Evolutionary conservation across 2,888 invertebrate species (phyloP), one percentile per base, ranked within the genome.

Genomic region (Troides aeacus): DNA sequence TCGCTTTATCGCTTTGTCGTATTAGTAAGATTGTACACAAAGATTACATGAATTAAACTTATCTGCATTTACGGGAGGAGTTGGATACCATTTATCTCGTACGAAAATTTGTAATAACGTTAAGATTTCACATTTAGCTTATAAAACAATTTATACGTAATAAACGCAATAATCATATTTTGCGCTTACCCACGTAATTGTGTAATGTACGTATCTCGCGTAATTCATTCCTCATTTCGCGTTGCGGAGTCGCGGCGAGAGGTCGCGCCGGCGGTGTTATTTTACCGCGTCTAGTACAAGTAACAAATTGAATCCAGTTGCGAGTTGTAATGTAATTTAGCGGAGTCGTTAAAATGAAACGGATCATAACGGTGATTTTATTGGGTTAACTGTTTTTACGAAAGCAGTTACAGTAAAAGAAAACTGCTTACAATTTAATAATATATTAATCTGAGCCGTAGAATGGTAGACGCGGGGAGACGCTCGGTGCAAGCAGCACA

Each of bases 291-390:
- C 50, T 68, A 50, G 2, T 50, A 64, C 60, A 60, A 50, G 64
- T 63, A 61, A 69, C 60, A 69, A 69, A 69, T 69, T 69, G 60
- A 42, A 60, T 60, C 60, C 68, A 60, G 60, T 53, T 56, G 68
- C 39, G 63, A 53, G 59, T 23, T 46, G n/a, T 63, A 57, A 62
- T 62, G 39, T 50, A 50, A 50, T 50, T 50, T 17, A 12, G 17
- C 50, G 15, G 15, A 57, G 5, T 21, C 57, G 21, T 57, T 57
- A 57, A 50, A 57, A 57, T 4, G n/a, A 57, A 53, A 17, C n/a
- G n/a, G 53, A 53, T 58, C 42, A 58, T 68, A 39, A 10, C 12
- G 30, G 6, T 17, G 50, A 50, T 39, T 59, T 57, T 24, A 60
- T 64, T 24, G 21, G 60, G 8, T 68, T 46, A 36, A 64, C 53